Base-by-base conservation (phyloP, 2,888 invertebrate species). In the Scelioninae gen. 2 region DNA sequence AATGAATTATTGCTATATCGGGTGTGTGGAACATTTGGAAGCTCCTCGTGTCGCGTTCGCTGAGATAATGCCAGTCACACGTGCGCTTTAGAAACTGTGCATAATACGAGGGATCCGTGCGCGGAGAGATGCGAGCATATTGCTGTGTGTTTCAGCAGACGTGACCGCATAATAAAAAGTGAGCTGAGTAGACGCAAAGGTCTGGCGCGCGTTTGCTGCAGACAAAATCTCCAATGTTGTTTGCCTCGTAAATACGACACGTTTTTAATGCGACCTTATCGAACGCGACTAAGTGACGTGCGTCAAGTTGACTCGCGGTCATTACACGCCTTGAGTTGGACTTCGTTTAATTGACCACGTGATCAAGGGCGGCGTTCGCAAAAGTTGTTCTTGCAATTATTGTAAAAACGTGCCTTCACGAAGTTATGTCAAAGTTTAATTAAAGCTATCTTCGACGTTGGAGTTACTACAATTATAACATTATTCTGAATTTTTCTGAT, bases 21-120 rank as follows among this genome's bases (percentile, higher is more conserved):
- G 50, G 53, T 55, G 41, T 18, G 22, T 18, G 48, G 31, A 25
- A 53, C 60, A 50, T 61, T 45, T 19, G 13, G 53, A 64, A 64
- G 60, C 48, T 16, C 50, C 74, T 74, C 74, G 52, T 45, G 25
- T 77, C 77, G 76, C 74, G 74, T 77, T 76, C 77, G 75, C 64
- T 67, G 65, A 73, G 79, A 82, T 81, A 79, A 80, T 78, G 75
- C 75, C 77, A 78, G 77, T 79, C 77, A 76, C 79, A 75, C 73
- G 75, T 65, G 77, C 22, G 63, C 75, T 73, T 71, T 75, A 63
- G 67, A 76, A 76, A 77, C 69, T 57, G 22, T 46, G 37, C 52
- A 74, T 72, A 74, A 73, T 75, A 37, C 45, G 63, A 39, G 61
- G 64, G 67, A 63, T 57, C 61, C 61, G 65, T 45, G 60, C 68